Base-by-base conservation (phyloP, 1,140 invertebrate genomes). In the Eriosoma lanigerum region DNA sequence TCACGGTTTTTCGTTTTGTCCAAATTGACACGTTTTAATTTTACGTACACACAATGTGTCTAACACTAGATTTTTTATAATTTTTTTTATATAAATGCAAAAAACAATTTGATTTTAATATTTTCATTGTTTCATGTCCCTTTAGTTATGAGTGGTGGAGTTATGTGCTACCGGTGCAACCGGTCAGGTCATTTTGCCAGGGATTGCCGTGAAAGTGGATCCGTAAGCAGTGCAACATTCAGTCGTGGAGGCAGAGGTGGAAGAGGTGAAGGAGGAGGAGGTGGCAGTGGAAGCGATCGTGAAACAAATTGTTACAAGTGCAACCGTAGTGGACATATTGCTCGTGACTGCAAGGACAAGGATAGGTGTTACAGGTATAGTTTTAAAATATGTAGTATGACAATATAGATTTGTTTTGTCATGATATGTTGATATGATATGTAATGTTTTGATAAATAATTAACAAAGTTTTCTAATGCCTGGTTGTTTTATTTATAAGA, bases 81-180 rank as follows among this genome's bases (percentile, higher is more conserved):
- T 38, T 32, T 38, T 38, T 6, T 1, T 21, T 38, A 38, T 8
- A 38, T 38, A 38, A 4, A 38, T 21, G 3, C 19, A 38, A 4
- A 44, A n/a, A 13, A 64, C 17, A 38, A 64, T n/a, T 58, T 26
- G 32, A 32, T 62, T 68, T 3, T 15, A 68, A 21, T 46, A 6
- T 66, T 66, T 70, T 26, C 32, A 44, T n/a, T 21, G 19, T 64
- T 48, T 70, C 48, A 24, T 38, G 32, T 76, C 1, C 12, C 24
- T 13, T n/a, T 24, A 81, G 60, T 58, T 46, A 78, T 68, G 76
- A 56, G 73, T 56, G 60, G 88, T 54, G 90, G 91, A 82, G 92
- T 94, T 83, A 94, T 94, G 88, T 97, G 96, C 88, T 97, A 94
- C 90, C 97, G 96, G 88, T 98, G 96, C 88, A 97, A 97, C 87